phyloP scores from a whole-genome alignment of 2,113 vertebrate species.

The Rhodinocichla rosea region DNA sequence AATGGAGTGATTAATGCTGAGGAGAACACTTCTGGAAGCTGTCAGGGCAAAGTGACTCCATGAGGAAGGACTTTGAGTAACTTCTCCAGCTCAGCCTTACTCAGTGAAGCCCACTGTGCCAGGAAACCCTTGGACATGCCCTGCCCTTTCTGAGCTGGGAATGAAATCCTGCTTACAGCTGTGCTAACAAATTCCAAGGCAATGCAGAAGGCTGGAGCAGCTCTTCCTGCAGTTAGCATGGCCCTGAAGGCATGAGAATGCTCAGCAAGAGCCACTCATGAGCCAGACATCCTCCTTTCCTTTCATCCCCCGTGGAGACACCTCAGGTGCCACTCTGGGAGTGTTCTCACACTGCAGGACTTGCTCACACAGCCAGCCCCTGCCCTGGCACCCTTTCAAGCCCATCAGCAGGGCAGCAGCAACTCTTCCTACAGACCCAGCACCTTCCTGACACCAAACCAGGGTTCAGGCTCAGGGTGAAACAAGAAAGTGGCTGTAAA shows the following conservation, averaged over 20 bases:
- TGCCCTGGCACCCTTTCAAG: background rate
- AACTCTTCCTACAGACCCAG: fast-evolving
- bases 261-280: fast-evolving
- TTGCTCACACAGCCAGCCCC: background rate
- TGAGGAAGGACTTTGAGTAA: background rate
- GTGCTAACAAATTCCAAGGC: background rate
- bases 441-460: background rate
- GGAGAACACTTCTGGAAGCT: background rate
- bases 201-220: background rate
- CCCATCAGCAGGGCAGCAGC: background rate
- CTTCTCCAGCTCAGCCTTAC: background rate
- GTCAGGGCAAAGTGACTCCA: background rate
- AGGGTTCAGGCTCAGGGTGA: background rate
- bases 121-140: background rate
- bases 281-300: background rate
- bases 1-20: background rate
- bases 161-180: background rate
- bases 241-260: background rate
- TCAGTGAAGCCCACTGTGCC: background rate
- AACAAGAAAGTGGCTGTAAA: background rate
- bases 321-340: background rate
- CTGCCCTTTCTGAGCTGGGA: background rate
- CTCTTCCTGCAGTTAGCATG: background rate
- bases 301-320: fast-evolving
- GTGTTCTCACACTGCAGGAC: fast-evolving